A percentile compares a stretch with the other conserved stretches of the same genome.
Conservation (phyloP, 2,888 invertebrate species). For the Pheosia gnoma region DNA sequence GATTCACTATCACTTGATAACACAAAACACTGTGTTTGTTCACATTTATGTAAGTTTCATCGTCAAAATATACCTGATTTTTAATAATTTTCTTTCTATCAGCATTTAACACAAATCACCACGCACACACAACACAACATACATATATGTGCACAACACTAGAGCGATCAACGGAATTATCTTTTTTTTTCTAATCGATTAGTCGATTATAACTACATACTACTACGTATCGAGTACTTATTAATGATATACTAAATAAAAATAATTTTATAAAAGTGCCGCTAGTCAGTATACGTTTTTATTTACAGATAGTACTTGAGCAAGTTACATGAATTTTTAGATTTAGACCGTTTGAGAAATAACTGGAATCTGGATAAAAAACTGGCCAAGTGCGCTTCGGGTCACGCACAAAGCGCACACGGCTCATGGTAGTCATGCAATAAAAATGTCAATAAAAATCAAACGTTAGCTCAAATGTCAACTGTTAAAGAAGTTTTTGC, state of each 20-base stretch:
- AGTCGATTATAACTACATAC: conserved; percentile 33
- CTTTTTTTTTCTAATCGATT: conserved; percentile 19
- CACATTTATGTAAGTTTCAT: conserved; percentile 82
- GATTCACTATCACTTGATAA: conserved; percentile 81
- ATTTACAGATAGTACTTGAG: no score
- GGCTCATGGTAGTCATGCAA: no score
- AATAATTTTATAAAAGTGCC: no score
- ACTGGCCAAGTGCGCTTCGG: no score
- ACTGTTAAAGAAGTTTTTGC: no score
- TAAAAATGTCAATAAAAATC: no score
- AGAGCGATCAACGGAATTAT: conserved; percentile 35
- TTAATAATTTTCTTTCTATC: conserved; percentile 81
- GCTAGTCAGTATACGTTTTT: no score
- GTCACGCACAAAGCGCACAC: no score
- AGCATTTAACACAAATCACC: conserved; percentile 84
- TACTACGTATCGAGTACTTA: conserved; percentile 22
- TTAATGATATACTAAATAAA: not conserved
- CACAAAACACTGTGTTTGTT: conserved; percentile 78
- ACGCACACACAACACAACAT: conserved; percentile 84
- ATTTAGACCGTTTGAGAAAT: no score
- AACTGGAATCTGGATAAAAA: no score
- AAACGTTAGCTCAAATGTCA: no score
- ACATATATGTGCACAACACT: conserved; percentile 63
- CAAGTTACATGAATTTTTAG: no score
- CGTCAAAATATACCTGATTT: conserved; percentile 76